phyloP scores from a whole-genome alignment of 2,888 invertebrate species.

The Eilema griseolum region DNA sequence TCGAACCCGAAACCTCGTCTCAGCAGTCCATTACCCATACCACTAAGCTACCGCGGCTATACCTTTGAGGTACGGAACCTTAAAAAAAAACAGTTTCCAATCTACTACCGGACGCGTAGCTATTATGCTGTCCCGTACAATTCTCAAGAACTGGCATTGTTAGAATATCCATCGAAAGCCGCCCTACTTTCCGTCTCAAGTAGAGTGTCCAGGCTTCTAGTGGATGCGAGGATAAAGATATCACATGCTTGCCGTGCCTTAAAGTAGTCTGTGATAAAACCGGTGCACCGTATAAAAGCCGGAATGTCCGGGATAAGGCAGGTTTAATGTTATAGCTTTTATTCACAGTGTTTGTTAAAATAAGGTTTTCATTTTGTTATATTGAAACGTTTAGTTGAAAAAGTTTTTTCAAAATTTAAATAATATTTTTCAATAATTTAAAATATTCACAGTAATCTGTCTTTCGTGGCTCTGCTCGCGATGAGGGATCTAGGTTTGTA shows the following conservation, averaged over 20 bases:
- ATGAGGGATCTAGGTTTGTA: too few species aligned
- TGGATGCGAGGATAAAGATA: conserved; percentile 15
- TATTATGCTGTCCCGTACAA: conserved; percentile 44
- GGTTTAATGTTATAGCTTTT: not conserved
- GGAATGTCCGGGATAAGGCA: not conserved
- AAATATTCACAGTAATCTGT: not conserved
- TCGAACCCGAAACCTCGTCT: too few species aligned
- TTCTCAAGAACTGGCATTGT: conserved; percentile 47
- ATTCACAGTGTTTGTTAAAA: not conserved
- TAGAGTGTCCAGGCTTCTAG: conserved; percentile 25
- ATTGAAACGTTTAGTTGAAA: not conserved
- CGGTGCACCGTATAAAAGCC: not conserved
- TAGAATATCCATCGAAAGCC: conserved; percentile 46
- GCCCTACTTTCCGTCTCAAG: conserved; percentile 43
- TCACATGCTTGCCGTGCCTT: conserved; percentile 14
- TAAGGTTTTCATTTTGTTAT: not conserved
- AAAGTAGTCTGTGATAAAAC: conserved; percentile 10
- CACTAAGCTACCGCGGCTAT: too few species aligned
- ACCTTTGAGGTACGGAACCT: too few species aligned
- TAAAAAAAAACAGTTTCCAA: conserved; percentile 43
- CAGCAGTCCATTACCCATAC: too few species aligned
- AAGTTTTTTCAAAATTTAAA: too few species aligned
- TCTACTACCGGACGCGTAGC: conserved; percentile 35
- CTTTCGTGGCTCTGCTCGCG: too few species aligned
- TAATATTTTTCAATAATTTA: too few species aligned